Conservation (phyloP, 2,888 invertebrate genomes). For the Drosophila affinis region DNA sequence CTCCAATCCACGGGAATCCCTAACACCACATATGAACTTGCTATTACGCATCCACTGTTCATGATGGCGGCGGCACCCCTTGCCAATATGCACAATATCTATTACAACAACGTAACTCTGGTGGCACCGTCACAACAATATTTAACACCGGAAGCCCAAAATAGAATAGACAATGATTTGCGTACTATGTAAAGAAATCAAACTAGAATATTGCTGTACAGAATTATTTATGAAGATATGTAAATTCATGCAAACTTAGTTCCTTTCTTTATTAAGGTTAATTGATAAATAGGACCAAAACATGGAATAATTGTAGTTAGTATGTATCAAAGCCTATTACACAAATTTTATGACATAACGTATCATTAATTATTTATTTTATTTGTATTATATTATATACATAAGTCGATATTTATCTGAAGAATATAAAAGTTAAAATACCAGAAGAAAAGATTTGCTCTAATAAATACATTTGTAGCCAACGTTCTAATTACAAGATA, state of each 20-base stretch:
- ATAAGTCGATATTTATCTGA: constrained; percentile 37
- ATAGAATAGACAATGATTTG: constrained; percentile 78
- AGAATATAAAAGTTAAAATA: constrained; percentile 46
- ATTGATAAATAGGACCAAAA: constrained; percentile 47
- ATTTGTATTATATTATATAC: constrained; percentile 33
- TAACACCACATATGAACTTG: constrained; percentile 77
- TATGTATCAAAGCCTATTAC: constrained; percentile 42
- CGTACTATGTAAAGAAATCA: constrained; percentile 72
- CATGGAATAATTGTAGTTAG: constrained; percentile 39
- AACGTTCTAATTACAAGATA: neutral
- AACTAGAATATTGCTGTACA: constrained; percentile 28
- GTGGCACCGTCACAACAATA: constrained; percentile 68
- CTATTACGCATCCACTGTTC: constrained; percentile 82
- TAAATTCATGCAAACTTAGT: constrained; percentile 59
- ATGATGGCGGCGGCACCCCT: constrained; percentile 82
- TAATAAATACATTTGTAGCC: neutral
- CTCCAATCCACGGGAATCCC: constrained; percentile 57
- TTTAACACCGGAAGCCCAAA: constrained; percentile 71
- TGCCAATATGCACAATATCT: constrained; percentile 78
- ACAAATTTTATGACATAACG: constrained; percentile 37
- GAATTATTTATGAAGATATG: constrained; percentile 28
- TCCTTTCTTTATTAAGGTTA: constrained; percentile 50
- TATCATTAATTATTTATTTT: constrained; percentile 49
- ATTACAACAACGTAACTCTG: constrained; percentile 75
- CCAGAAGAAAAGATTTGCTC: constrained; percentile 10